Conservation (phyloP, 2,113 vertebrate species). For the Nesoenas mayeri region DNA sequence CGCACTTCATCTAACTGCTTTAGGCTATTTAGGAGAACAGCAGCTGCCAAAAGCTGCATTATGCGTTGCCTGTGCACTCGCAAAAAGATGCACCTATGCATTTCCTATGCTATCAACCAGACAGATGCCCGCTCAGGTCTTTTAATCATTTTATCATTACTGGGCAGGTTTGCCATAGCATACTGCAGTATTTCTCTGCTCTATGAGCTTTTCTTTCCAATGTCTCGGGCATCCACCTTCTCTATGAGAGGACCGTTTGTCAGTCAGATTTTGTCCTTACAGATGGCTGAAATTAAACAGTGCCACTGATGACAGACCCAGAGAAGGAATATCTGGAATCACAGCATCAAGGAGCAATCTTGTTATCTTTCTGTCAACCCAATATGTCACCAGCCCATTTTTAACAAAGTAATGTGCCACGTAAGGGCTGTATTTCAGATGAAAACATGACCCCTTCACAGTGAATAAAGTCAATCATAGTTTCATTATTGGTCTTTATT, state of each 20-base stretch:
- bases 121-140: not conserved
- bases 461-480: not conserved
- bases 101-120: not conserved
- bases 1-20: not conserved
- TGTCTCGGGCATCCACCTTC: not conserved
- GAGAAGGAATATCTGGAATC: not conserved
- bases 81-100: not conserved
- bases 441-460: not conserved
- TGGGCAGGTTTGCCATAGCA: not conserved
- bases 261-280: not conserved
- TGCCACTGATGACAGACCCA: not conserved
- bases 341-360: not conserved
- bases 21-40: not conserved
- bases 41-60: not conserved
- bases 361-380: not conserved
- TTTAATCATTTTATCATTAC: not conserved
- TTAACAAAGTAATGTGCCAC: not conserved
- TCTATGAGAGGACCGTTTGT: accelerated
- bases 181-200: not conserved
- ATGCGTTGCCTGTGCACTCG: not conserved
- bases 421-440: not conserved
- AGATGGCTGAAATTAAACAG: not conserved
- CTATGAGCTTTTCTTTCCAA: not conserved
- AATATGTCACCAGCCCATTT: not conserved
- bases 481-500: not conserved